phyloP scores from a whole-genome alignment of 1,140 invertebrate genomes.

The Arion vulgaris region DNA sequence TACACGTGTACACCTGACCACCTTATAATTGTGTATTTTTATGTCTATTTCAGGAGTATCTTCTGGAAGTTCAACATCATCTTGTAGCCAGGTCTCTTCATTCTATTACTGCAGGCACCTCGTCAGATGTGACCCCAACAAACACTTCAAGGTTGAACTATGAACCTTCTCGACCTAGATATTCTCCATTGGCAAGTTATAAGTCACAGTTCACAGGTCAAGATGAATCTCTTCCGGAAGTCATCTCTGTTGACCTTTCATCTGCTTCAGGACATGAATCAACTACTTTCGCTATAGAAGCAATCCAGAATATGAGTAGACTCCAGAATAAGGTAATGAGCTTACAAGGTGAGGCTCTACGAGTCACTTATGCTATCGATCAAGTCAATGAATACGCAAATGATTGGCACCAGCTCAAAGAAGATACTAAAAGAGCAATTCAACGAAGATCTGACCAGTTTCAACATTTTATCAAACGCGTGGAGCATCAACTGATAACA shows the following conservation, averaged over 20 bases:
- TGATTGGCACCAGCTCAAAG: slow-evolving; percentile 46
- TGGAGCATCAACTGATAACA: slow-evolving; percentile 48
- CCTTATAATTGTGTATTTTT: not conserved
- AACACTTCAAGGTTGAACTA: not conserved
- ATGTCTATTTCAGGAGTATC: slow-evolving; percentile 8
- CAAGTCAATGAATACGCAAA: slow-evolving; percentile 39
- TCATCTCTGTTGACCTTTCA: not conserved
- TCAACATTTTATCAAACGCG: slow-evolving; percentile 44
- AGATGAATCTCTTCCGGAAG: not conserved
- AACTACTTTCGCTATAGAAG: not conserved
- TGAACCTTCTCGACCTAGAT: not conserved
- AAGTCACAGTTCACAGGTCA: not conserved
- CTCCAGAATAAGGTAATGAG: slow-evolving; percentile 31
- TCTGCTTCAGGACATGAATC: not conserved
- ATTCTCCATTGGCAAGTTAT: not conserved
- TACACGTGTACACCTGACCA: not conserved
- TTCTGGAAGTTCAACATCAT: slow-evolving; percentile 14
- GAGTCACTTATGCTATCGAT: slow-evolving; percentile 49
- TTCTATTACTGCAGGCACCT: not conserved
- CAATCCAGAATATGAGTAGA: slow-evolving; percentile 26
- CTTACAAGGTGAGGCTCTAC: slow-evolving; percentile 51
- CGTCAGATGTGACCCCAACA: not conserved
- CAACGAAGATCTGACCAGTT: slow-evolving; percentile 45
- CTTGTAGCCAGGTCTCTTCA: slow-evolving; percentile 11
- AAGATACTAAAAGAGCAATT: slow-evolving; percentile 44